Base-by-base conservation (phyloP, 2,113 vertebrate species). In the Microcebus murinus region DNA sequence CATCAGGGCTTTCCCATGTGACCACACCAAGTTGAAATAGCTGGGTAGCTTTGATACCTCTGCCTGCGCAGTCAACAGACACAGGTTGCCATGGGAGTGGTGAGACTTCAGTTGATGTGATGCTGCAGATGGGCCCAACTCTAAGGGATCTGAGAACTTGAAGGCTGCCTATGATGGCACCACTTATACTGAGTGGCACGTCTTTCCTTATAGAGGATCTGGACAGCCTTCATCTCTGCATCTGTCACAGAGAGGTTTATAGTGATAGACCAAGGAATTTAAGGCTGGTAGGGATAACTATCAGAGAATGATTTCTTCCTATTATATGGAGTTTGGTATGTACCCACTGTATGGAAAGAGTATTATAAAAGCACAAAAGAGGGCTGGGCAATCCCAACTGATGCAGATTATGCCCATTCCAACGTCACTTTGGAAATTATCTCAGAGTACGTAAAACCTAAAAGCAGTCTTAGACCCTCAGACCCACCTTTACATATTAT, bases 1-100 rank as follows among this genome's bases (percentile, higher is more conserved):
- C 29, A 18, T 20, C 0, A 6, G 17, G 11, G 6, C 9, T 82
- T 80, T 27, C 0, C 65, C 48, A 42, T 0, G 0, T 20, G 34
- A 85, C 14, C 13, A 31, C 0, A 45, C 45, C n/a, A 68, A 31
- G 11, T 27, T 50, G 89, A 74, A 77, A 59, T 21, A 7, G 1
- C 18, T 77, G 59, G 13, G 5, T 50, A 27, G 5, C 10, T 12
- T 86, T 59, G n/a, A 39, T 55, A 52, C 0, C 6, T 0, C 14
- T 81, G 4, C 13, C 10, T 90, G 1, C 17, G 52, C 6, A 23
- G 29, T 55, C 6, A 39, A 25, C 25, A 21, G 9, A 7, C n/a
- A 29, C 31, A 14, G 13, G 21, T 25, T 21, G 8, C 4, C 15
- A 25, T n/a, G 11, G 34, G 20, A 70, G 20, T 29, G 11, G 8